These are phyloP conservation scores for Nomada fucata DNA, from an alignment of 2,888 invertebrate species.

Conservation along the genomic window DNA sequence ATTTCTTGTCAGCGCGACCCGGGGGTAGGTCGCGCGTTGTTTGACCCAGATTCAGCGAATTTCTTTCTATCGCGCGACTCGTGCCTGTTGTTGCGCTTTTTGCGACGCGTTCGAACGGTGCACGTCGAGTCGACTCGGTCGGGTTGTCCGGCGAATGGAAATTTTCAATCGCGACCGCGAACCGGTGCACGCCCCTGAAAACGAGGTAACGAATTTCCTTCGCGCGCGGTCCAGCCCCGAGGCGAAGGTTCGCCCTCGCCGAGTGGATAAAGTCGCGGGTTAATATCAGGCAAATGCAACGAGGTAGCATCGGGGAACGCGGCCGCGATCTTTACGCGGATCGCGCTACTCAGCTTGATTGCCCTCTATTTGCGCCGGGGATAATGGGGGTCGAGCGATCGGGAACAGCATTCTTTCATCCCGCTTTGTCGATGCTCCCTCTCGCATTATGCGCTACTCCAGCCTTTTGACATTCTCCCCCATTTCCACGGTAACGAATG, in stretches of 20 bases:
- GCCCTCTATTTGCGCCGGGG: not conserved
- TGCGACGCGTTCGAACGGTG: not conserved
- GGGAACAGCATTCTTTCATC: not conserved
- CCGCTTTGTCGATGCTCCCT: not conserved
- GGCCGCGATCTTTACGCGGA: conserved; percentile 12
- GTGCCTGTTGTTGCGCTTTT: not conserved
- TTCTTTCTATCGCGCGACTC: conserved; percentile 22
- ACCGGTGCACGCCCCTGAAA: too few relatives aligned
- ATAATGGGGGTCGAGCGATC: conserved; percentile 21
- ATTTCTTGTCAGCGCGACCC: conserved; percentile 21
- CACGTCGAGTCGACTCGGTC: too few relatives aligned
- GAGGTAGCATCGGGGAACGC: not conserved
- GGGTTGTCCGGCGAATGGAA: too few relatives aligned
- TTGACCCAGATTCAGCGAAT: conserved; percentile 42
- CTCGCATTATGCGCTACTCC: not conserved
- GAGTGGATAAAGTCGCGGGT: conserved; percentile 25
- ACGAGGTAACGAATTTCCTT: conserved; percentile 49
- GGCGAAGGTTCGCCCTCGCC: not conserved
- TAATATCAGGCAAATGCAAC: not conserved
- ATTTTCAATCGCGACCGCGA: too few relatives aligned
- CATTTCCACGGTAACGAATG: not conserved
- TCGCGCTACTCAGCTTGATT: conserved; percentile 20
- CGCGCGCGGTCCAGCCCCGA: conserved; percentile 7
- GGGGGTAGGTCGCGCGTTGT: conserved; percentile 28
- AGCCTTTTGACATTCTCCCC: not conserved